These are phyloP conservation scores for Microplitis manilae DNA, from an alignment of 2,888 invertebrate genomes.

Conservation along the genomic window DNA sequence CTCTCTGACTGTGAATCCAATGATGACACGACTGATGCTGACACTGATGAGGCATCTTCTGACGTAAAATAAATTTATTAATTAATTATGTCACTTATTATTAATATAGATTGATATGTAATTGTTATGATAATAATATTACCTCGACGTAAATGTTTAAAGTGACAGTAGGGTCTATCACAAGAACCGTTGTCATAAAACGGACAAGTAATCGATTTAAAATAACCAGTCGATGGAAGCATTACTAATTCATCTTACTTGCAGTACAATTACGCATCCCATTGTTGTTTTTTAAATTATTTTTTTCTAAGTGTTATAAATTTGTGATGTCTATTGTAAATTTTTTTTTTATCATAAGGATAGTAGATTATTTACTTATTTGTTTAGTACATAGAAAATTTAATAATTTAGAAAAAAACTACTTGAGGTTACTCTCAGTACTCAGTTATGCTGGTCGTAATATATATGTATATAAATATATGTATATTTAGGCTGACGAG, in stretches of 20 bases:
- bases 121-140: conserved; percentile 39
- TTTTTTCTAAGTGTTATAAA: background rate
- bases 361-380: background rate
- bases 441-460: background rate
- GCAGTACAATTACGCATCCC: conserved; percentile 28
- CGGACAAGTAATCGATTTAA: conserved; percentile 88
- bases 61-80: background rate
- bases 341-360: background rate
- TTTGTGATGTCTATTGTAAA: background rate
- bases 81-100: background rate
- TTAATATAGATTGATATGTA: background rate
- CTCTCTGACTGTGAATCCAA: conserved; percentile 43
- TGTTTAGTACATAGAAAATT: background rate
- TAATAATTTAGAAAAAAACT: background rate
- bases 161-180: conserved; percentile 93
- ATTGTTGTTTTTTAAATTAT: conserved; percentile 21
- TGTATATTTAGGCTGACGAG: background rate
- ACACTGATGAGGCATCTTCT: conserved; percentile 15
- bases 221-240: conserved; percentile 93
- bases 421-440: background rate
- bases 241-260: conserved; percentile 73
- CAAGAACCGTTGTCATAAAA: conserved; percentile 86
- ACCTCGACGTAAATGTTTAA: conserved; percentile 87
- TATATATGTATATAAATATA: background rate
- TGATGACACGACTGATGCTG: conserved; percentile 3